phyloP scores from a whole-genome alignment of 2,888 invertebrate genomes.

The Anagyrus pseudococci region DNA sequence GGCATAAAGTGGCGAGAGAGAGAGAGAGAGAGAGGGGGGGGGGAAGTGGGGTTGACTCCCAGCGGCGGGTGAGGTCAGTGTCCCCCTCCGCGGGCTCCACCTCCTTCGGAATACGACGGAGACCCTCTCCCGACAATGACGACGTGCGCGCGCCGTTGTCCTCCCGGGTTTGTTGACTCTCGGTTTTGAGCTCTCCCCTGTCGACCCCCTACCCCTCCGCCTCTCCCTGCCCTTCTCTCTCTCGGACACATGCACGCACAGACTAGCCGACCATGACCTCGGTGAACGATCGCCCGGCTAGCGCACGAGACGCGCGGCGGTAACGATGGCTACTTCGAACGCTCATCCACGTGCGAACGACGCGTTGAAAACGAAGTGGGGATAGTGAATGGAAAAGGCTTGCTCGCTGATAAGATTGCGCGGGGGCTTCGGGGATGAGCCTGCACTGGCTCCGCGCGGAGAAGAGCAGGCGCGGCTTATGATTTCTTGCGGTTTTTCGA shows the following conservation, averaged over 20 bases:
- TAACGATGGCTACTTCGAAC: background rate
- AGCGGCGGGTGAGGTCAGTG: slow-evolving; percentile 7
- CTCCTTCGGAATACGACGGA: background rate
- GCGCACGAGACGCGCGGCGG: background rate
- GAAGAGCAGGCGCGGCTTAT: too few species aligned
- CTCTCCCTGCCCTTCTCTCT: too few species aligned
- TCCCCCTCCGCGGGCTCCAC: slow-evolving; percentile 16
- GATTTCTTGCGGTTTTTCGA: too few species aligned
- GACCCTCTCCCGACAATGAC: slow-evolving; percentile 9
- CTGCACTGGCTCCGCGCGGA: too few species aligned
- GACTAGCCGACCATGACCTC: slow-evolving; percentile 61
- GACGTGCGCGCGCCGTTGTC: slow-evolving; percentile 27
- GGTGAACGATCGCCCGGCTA: slow-evolving; percentile 10
- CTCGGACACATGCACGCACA: slow-evolving; percentile 31
- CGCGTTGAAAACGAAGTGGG: too few species aligned
- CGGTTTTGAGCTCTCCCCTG: too few species aligned
- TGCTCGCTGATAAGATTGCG: too few species aligned
- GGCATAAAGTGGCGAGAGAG: too few species aligned
- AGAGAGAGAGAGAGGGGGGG: background rate
- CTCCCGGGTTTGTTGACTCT: slow-evolving; percentile 60
- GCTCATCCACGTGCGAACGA: too few species aligned
- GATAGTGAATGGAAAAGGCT: too few species aligned
- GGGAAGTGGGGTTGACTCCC: background rate
- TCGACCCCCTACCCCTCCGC: too few species aligned
- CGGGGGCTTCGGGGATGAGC: too few species aligned